phyloP scores from a whole-genome alignment of 2,113 vertebrate genomes.

The Colossoma macropomum region DNA sequence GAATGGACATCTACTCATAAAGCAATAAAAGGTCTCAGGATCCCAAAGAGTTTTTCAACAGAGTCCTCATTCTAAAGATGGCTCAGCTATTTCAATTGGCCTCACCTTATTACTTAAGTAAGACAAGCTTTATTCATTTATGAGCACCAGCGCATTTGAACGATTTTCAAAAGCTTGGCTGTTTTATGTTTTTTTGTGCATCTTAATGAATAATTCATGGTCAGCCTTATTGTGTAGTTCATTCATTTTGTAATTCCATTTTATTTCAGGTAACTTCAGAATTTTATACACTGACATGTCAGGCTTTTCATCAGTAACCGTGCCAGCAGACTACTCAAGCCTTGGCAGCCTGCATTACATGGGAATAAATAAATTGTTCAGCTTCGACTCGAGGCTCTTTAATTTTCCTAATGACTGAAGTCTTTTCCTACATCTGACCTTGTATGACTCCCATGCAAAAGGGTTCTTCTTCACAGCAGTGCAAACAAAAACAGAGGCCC shows the following conservation, averaged over 20 bases:
- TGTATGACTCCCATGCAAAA: constrained; percentile 11
- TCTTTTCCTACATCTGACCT: constrained; percentile 37
- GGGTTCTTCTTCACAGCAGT: background rate
- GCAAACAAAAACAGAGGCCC: too few relatives aligned
- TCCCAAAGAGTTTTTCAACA: too few relatives aligned
- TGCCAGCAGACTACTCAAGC: constrained; percentile 74
- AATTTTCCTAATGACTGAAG: constrained; percentile 71
- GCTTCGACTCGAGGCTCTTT: constrained; percentile 63
- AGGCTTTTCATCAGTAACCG: constrained; percentile 31
- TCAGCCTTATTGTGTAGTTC: constrained; percentile 47
- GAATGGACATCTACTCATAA: too few relatives aligned
- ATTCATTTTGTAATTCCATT: constrained; percentile 57
- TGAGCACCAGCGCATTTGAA: background rate
- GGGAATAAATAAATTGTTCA: constrained; percentile 64
- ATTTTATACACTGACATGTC: constrained; percentile 47
- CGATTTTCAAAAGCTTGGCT: constrained; percentile 11
- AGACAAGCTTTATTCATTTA: too few relatives aligned
- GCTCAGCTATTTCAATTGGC: background rate
- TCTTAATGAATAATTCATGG: constrained; percentile 62
- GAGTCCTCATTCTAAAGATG: background rate
- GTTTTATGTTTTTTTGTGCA: constrained; percentile 49
- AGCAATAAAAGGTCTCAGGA: too few relatives aligned
- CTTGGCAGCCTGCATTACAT: constrained; percentile 60
- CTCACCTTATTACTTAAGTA: background rate
- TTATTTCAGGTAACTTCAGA: constrained; percentile 56